Base-by-base conservation (phyloP, 2,113 vertebrate species). In the Spheniscus mendiculus region DNA sequence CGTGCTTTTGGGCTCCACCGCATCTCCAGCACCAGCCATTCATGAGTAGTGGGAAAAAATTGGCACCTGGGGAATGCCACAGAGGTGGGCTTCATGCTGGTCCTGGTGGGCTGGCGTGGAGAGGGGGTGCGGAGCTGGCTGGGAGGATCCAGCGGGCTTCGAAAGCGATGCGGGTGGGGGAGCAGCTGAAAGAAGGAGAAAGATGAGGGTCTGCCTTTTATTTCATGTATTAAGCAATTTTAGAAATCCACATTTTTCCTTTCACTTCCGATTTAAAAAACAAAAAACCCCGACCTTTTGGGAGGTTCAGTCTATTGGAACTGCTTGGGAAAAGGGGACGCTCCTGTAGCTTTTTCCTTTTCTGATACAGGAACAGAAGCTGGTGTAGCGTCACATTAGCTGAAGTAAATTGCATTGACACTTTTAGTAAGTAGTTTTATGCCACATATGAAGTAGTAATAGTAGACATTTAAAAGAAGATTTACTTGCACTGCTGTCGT, bases 381-480 rank as follows among this genome's bases (percentile, higher is more conserved):
- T 20, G 47, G 44, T 53, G 76, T 15, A 21, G 92, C 59, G 59
- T 79, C 30, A 7, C 38, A 7, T 67, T 21, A 55, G 36, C 81
- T 34, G 53, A 47, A 78, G 76, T 82, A 67, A 89, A 94, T 73
- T 55, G 81, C 49, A 12, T 22, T 67, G 94, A 77, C 58, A 1
- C 61, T 96, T 91, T 86, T 82, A 85, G 53, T 38, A 82, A 56
- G 89, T 47, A 27, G 44, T 53, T 89, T 83, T 79, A 78, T 89
- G 77, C 89, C 71, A 83, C 32, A 12, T 53, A 17, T 21, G 61
- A 79, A 79, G 71, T 63, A 62, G 49, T 79, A 79, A 74, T 38
- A 65, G 89, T 22, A 92, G 85, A 44, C 53, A 14, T 63, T 79
- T 73, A 86, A 55, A 73, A 83, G 65, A 45, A 62, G 81, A 86